Conservation (phyloP, 2,888 invertebrate species). For the Drosophila subquinaria region DNA sequence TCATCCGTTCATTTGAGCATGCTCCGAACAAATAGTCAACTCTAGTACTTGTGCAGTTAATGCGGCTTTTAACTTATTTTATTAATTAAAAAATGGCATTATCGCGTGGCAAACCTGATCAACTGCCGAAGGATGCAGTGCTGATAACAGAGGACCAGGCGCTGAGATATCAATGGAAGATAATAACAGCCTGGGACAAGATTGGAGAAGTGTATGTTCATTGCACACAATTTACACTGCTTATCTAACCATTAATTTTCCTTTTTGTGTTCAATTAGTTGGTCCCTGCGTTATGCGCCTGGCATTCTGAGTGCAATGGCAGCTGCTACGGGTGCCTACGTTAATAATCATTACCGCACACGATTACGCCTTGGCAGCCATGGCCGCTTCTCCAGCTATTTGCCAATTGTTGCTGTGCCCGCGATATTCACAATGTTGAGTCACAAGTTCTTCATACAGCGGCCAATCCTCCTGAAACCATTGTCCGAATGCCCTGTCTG, state of each 20-base stretch:
- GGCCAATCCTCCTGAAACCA: slow-evolving; percentile 87
- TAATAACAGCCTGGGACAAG: slow-evolving; percentile 88
- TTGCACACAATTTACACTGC: slow-evolving; percentile 11
- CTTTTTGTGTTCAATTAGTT: slow-evolving; percentile 83
- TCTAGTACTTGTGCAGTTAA: slow-evolving; percentile 2
- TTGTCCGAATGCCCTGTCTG: slow-evolving; percentile 88
- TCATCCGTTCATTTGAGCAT: too few species aligned
- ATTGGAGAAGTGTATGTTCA: slow-evolving; percentile 87
- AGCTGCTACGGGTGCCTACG: slow-evolving; percentile 87
- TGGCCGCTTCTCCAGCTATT: slow-evolving; percentile 88
- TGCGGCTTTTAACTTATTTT: slow-evolving; percentile 6
- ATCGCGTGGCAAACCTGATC: slow-evolving; percentile 84
- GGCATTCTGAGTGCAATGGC: slow-evolving; percentile 86
- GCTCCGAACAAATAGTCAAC: too few species aligned
- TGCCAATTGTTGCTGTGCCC: slow-evolving; percentile 88
- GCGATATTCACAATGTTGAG: slow-evolving; percentile 86
- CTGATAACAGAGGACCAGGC: slow-evolving; percentile 87
- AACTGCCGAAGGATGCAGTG: slow-evolving; percentile 88
- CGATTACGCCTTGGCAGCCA: slow-evolving; percentile 88
- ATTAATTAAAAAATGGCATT: slow-evolving; percentile 86
- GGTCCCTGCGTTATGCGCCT: slow-evolving; percentile 87
- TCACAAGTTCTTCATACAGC: slow-evolving; percentile 88
- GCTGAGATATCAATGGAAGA: slow-evolving; percentile 87
- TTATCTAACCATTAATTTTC: slow-evolving; percentile 44
- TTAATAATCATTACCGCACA: slow-evolving; percentile 88